Evolutionary conservation across 2,888 invertebrate species (phyloP).

Genomic region (Protodeltote pygarga): DNA sequence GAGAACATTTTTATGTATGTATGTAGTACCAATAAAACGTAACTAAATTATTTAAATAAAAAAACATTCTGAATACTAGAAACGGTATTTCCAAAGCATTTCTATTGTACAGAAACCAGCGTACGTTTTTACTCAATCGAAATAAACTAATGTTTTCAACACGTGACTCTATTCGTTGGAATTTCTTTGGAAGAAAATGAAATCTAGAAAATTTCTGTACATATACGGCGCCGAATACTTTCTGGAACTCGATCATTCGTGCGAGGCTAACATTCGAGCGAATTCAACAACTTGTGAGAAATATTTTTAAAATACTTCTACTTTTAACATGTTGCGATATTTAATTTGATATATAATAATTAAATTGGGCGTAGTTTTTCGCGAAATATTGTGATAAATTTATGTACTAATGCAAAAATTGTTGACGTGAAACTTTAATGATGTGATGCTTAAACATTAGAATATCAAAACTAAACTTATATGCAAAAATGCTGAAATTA

Average conservation of each 20-base stretch:
- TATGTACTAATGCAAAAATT: not conserved
- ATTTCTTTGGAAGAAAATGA: constrained; percentile 42
- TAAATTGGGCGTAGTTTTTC: constrained; percentile 16
- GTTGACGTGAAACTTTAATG: too few species aligned
- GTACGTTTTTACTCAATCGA: constrained; percentile 44
- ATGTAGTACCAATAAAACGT: too few species aligned
- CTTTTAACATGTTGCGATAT: constrained; percentile 30
- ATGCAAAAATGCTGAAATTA: too few species aligned
- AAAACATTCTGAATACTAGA: constrained; percentile 23
- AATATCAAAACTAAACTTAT: too few species aligned
- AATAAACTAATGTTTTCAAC: constrained; percentile 44
- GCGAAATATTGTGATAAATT: constrained; percentile 18
- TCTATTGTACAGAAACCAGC: constrained; percentile 21
- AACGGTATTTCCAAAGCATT: constrained; percentile 24
- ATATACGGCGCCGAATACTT: constrained; percentile 1
- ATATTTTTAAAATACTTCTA: constrained; percentile 30
- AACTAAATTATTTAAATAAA: constrained; percentile 35
- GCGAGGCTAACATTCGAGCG: constrained; percentile 24
- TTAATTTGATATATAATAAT: constrained; percentile 33
- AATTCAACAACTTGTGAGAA: constrained; percentile 13
- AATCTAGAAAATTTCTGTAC: constrained; percentile 27
- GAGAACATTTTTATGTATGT: not conserved
- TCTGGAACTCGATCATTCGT: constrained; percentile 38
- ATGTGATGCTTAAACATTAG: constrained; percentile 8
- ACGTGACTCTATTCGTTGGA: constrained; percentile 43